Conservation (phyloP, 2,113 vertebrate species). For the Campylomormyrus tamandua region DNA sequence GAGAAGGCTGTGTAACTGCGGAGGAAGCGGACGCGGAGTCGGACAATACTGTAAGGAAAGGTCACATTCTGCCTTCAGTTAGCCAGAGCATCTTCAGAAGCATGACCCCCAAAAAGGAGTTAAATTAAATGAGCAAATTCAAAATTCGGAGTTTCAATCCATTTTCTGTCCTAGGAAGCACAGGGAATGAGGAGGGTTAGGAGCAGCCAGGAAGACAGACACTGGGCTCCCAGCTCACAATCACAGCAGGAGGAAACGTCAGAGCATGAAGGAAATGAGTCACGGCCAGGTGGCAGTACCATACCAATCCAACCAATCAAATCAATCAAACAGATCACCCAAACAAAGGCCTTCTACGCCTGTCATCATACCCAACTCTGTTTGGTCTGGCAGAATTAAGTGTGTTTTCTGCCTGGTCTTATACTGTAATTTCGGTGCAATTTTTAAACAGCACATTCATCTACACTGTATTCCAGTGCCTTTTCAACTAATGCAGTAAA, state of each 20-base stretch:
- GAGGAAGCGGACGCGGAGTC: background rate
- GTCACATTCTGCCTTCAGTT: background rate
- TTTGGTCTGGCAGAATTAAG: background rate
- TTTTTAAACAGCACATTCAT: background rate
- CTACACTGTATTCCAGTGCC: background rate
- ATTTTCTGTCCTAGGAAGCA: background rate
- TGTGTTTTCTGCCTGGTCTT: background rate
- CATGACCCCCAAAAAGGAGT: background rate
- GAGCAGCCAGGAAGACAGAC: background rate
- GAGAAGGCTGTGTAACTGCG: conserved; percentile 75
- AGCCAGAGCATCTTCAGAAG: background rate
- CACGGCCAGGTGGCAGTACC: background rate
- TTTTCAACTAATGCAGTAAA: background rate
- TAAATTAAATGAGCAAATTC: background rate
- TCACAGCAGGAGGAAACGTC: background rate
- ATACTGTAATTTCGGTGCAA: background rate
- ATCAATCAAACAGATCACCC: background rate
- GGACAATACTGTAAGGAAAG: background rate
- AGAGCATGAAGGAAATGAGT: background rate
- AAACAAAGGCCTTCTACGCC: background rate
- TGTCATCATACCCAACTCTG: background rate
- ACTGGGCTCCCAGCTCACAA: background rate
- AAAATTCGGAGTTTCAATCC: background rate
- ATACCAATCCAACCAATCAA: background rate
- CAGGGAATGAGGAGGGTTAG: background rate